Conservation (phyloP, 1,140 invertebrate genomes). For the Ips nitidus region DNA sequence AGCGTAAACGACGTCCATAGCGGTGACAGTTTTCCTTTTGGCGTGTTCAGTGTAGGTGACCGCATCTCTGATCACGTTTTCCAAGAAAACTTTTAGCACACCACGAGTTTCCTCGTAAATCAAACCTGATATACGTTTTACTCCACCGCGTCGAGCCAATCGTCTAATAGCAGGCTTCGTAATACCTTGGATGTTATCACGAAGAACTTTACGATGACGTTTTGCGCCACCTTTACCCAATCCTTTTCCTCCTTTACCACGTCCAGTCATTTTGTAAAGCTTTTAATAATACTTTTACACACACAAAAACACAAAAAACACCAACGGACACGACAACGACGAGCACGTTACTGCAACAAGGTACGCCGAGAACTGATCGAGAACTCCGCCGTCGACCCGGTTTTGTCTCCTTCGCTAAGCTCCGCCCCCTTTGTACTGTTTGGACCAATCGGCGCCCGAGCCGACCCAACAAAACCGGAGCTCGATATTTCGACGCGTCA, state of each 20-base stretch:
- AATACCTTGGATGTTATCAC: slow-evolving; percentile 68
- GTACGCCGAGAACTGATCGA: no score
- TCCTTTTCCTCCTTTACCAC: slow-evolving; percentile 69
- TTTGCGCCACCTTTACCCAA: slow-evolving; percentile 70
- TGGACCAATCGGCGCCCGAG: background rate
- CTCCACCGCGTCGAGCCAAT: slow-evolving; percentile 68
- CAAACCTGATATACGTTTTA: slow-evolving; percentile 72
- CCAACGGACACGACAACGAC: no score
- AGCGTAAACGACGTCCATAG: slow-evolving; percentile 87
- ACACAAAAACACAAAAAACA: no score
- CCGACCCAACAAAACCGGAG: background rate
- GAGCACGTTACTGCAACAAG: no score
- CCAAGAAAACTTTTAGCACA: slow-evolving; percentile 75
- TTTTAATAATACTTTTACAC: no score
- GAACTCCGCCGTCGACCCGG: background rate
- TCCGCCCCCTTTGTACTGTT: background rate
- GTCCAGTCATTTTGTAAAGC: slow-evolving; percentile 58
- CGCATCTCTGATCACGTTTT: slow-evolving; percentile 80
- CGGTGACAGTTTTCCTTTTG: slow-evolving; percentile 80
- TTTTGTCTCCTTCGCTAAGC: slow-evolving; percentile 15
- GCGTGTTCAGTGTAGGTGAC: slow-evolving; percentile 84
- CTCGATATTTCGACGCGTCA: background rate
- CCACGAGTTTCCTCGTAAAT: slow-evolving; percentile 73
- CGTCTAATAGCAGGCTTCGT: slow-evolving; percentile 58
- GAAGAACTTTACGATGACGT: slow-evolving; percentile 66